These are phyloP conservation scores for Pluvianellus socialis DNA, from an alignment of 2,113 vertebrate genomes.

Conservation along the genomic window DNA sequence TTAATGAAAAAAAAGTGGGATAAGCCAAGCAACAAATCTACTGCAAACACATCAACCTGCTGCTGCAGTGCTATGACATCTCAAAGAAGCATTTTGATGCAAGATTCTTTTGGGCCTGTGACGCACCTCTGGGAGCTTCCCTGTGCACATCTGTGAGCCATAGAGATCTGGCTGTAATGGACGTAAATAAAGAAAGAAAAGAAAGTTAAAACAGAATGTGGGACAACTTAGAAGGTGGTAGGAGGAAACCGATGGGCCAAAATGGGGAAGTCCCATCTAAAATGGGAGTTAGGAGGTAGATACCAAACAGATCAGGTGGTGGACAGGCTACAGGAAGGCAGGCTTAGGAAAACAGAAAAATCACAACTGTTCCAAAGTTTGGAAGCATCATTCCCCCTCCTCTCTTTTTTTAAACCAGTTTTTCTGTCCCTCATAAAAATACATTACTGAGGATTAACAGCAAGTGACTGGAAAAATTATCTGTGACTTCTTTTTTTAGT, in stretches of 20 bases:
- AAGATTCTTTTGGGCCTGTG: slow-evolving; percentile 83
- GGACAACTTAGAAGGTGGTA: slow-evolving; percentile 81
- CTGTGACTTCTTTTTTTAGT: neutral
- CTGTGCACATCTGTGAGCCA: slow-evolving; percentile 87
- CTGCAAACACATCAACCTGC: slow-evolving; percentile 83
- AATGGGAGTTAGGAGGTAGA: slow-evolving; percentile 49
- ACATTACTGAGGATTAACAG: slow-evolving; percentile 17
- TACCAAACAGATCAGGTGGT: slow-evolving; percentile 45
- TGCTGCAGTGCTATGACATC: slow-evolving; percentile 82
- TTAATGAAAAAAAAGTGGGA: slow-evolving; percentile 74
- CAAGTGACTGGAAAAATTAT: slow-evolving; percentile 21
- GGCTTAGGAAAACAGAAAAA: slow-evolving; percentile 69
- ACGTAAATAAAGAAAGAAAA: slow-evolving; percentile 90
- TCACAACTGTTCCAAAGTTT: slow-evolving; percentile 63
- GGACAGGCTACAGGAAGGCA: slow-evolving; percentile 68
- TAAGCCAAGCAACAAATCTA: slow-evolving; percentile 83
- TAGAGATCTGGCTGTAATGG: slow-evolving; percentile 87
- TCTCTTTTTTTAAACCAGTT: slow-evolving; percentile 32
- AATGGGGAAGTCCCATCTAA: slow-evolving; percentile 66
- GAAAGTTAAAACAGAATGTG: slow-evolving; percentile 88
- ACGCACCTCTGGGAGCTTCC: slow-evolving; percentile 87
- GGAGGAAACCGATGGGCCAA: slow-evolving; percentile 71
- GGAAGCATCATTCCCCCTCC: slow-evolving; percentile 61
- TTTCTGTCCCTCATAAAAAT: slow-evolving; percentile 31
- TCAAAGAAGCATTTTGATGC: slow-evolving; percentile 83